Conservation (phyloP, 1,140 invertebrate species). For the Neomicropteryx cornuta region DNA sequence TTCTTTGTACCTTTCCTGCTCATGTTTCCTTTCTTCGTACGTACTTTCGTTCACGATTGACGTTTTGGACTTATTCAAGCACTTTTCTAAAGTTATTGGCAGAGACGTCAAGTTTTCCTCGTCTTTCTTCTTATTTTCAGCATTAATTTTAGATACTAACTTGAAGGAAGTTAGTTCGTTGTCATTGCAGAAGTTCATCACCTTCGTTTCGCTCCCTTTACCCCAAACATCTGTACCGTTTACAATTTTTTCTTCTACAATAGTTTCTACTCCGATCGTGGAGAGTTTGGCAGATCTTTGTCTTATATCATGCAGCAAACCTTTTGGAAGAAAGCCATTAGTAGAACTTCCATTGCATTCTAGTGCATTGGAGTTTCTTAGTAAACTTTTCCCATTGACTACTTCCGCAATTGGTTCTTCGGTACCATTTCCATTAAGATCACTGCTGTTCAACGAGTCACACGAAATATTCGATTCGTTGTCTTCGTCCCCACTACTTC, state of each 20-base stretch:
- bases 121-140: slow-evolving; percentile 24
- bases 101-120: slow-evolving; percentile 21
- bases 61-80: slow-evolving; percentile 18
- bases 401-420: too few relatives aligned
- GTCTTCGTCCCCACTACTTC: slow-evolving; percentile 51
- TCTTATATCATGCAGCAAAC: slow-evolving; percentile 48
- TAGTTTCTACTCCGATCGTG: slow-evolving; percentile 31
- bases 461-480: slow-evolving; percentile 60
- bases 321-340: slow-evolving; percentile 41
- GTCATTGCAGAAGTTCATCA: too few relatives aligned
- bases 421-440: slow-evolving; percentile 42
- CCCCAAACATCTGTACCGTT: background rate
- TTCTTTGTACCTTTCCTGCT: slow-evolving; percentile 41
- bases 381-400: too few relatives aligned
- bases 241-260: slow-evolving; percentile 16
- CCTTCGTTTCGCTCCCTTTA: slow-evolving; percentile 9
- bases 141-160: slow-evolving; percentile 37
- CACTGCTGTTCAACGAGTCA: slow-evolving; percentile 57
- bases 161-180: slow-evolving; percentile 37
- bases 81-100: slow-evolving; percentile 7
- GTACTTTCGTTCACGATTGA: slow-evolving; percentile 52
- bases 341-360: too few relatives aligned
- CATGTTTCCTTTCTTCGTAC: slow-evolving; percentile 49
- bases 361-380: too few relatives aligned
- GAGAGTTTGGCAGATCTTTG: slow-evolving; percentile 40